Conservation (phyloP, 2,113 vertebrate genomes). For the Atherinomorus stipes region DNA sequence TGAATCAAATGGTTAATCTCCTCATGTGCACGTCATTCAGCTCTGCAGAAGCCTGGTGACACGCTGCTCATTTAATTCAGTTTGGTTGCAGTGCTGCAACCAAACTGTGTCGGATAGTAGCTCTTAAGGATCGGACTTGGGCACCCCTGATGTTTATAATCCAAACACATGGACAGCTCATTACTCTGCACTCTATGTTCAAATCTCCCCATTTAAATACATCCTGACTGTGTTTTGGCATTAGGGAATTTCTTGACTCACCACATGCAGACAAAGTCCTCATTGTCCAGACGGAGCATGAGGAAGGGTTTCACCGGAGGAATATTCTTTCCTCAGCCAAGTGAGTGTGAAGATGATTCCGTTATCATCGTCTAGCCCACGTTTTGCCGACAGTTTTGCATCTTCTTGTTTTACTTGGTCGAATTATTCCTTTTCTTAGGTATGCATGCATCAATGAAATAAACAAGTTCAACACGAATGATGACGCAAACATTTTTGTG, state of each 20-base stretch:
- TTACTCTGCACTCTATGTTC: background rate
- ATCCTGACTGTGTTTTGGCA: background rate
- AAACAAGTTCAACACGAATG: slow-evolving; percentile 8
- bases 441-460: slow-evolving; percentile 49
- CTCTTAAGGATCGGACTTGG: too few relatives aligned
- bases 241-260: slow-evolving; percentile 46
- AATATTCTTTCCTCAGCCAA: slow-evolving; percentile 55
- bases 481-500: slow-evolving; percentile 30
- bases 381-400: background rate
- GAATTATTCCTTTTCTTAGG: slow-evolving; percentile 22
- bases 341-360: slow-evolving; percentile 18
- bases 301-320: slow-evolving; percentile 14
- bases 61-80: too few relatives aligned
- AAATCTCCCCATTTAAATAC: background rate
- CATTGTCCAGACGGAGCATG: slow-evolving; percentile 50
- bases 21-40: too few relatives aligned
- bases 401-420: background rate
- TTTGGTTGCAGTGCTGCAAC: too few relatives aligned
- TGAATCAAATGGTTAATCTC: too few relatives aligned
- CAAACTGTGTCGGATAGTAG: too few relatives aligned
- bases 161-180: background rate
- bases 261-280: slow-evolving; percentile 31
- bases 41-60: too few relatives aligned
- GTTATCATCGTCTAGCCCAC: background rate
- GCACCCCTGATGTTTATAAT: too few relatives aligned